Evolutionary conservation across 2,113 vertebrate species (phyloP).

Genomic region (Cinclus mexicanus): DNA sequence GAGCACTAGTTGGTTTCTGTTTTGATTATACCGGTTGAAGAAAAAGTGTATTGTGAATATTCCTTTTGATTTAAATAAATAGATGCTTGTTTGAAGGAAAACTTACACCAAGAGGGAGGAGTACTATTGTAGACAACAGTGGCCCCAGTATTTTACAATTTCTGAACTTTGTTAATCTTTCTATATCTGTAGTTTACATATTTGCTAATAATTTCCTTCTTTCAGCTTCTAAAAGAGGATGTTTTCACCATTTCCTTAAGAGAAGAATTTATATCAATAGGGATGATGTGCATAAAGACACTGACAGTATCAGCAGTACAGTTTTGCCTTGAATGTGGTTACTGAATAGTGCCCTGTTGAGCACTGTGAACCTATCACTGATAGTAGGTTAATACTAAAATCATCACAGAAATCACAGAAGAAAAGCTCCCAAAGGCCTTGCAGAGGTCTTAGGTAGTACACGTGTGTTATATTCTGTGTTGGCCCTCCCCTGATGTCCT

Average conservation of each 20-base stretch:
- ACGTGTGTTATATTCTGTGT: neutral
- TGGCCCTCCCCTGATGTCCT: neutral
- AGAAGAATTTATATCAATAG: conserved; percentile 25
- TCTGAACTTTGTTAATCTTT: neutral
- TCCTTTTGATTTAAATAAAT: conserved; percentile 44
- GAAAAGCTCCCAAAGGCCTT: neutral
- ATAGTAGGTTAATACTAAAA: neutral
- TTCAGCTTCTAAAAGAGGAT: neutral
- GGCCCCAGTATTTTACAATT: neutral
- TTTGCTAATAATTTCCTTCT: conserved; percentile 16
- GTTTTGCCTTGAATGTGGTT: neutral
- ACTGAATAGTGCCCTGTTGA: neutral
- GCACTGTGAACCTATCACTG: neutral
- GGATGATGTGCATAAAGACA: neutral
- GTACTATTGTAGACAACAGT: neutral
- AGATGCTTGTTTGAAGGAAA: conserved; percentile 36
- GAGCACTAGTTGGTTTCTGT: conserved; percentile 34
- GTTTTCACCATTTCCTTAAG: neutral
- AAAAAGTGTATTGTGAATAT: neutral
- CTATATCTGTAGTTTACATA: neutral
- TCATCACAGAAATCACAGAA: neutral
- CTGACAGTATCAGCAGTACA: neutral
- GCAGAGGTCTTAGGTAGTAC: neutral
- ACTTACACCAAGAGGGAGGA: neutral
- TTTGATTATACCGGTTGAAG: conserved; percentile 35